These are phyloP conservation scores for Sander vitreus DNA, from an alignment of 2,113 vertebrate genomes.

Conservation along the genomic window DNA sequence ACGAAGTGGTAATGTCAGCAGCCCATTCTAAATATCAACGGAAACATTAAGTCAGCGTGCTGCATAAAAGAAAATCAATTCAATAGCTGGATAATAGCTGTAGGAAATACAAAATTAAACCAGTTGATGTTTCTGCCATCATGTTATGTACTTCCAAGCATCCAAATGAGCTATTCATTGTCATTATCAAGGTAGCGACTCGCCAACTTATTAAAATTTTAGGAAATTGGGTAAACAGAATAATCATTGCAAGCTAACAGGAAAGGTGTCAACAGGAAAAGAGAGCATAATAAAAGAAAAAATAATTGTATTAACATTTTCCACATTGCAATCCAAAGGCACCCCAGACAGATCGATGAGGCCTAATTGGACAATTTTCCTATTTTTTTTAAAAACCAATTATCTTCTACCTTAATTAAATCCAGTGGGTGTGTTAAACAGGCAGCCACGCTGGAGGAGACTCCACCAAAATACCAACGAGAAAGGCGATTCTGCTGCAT, in stretches of 20 bases:
- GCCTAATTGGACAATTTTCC: background rate
- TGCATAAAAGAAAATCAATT: conserved; percentile 21
- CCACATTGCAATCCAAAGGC: conserved; percentile 5
- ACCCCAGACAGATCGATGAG: conserved; percentile 20
- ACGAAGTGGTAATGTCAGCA: background rate
- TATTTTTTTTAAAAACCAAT: background rate
- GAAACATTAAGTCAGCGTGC: background rate
- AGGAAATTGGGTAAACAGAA: conserved; percentile 9
- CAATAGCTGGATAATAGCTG: background rate
- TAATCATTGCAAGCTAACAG: background rate
- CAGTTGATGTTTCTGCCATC: background rate
- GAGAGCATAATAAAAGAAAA: background rate
- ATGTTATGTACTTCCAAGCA: background rate
- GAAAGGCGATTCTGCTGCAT: conserved; percentile 31
- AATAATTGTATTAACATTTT: conserved; percentile 18
- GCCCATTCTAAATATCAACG: background rate
- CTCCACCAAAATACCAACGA: conserved; percentile 42
- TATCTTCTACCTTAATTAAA: conserved; percentile 51
- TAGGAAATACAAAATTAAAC: background rate
- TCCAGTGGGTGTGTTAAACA: conserved; percentile 42
- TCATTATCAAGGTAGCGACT: background rate
- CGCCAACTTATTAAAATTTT: background rate
- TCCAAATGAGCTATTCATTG: conserved; percentile 23
- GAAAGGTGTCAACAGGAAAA: background rate
- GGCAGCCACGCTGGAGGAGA: conserved; percentile 24